Evolutionary conservation across 1,140 invertebrate species (phyloP).

Genomic region (Dolichoris vasculosae): DNA sequence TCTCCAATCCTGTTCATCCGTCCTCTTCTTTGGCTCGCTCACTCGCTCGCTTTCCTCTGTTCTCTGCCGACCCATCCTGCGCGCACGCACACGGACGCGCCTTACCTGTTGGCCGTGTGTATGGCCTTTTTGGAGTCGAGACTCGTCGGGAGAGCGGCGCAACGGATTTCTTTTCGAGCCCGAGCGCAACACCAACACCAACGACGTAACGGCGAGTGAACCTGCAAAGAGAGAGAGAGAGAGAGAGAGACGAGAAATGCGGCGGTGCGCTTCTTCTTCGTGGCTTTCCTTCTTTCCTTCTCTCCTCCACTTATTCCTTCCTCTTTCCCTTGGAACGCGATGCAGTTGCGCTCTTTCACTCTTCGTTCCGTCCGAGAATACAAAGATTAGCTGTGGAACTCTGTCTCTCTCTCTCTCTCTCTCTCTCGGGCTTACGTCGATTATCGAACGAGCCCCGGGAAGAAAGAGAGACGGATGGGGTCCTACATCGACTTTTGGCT

Average conservation of each 20-base stretch:
- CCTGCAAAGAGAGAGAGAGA: conserved; percentile 1
- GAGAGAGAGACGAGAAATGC: neutral
- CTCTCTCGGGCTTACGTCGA: neutral
- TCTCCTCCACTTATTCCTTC: neutral
- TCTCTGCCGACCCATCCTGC: conserved; percentile 45
- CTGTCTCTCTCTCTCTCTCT: neutral
- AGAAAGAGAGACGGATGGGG: neutral
- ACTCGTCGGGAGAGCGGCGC: neutral
- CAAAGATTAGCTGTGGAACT: conserved; percentile 39
- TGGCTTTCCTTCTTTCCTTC: conserved; percentile 12
- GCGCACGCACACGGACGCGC: conserved; percentile 1
- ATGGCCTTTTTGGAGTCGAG: conserved; percentile 17
- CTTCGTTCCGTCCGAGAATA: neutral
- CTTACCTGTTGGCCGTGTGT: conserved; percentile 37
- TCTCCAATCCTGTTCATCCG: conserved; percentile 31
- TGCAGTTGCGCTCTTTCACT: conserved; percentile 25
- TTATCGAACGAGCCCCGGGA: neutral
- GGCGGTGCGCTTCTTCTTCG: neutral
- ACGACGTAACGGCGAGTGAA: neutral
- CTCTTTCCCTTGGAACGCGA: neutral
- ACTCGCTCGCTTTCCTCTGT: conserved; percentile 40
- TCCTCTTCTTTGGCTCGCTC: conserved; percentile 41
- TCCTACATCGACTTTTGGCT: neutral
- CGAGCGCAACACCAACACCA: neutral
- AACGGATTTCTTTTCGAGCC: conserved; percentile 45